phyloP scores from a whole-genome alignment of 1,140 invertebrate genomes.

The Drosophila albomicans region DNA sequence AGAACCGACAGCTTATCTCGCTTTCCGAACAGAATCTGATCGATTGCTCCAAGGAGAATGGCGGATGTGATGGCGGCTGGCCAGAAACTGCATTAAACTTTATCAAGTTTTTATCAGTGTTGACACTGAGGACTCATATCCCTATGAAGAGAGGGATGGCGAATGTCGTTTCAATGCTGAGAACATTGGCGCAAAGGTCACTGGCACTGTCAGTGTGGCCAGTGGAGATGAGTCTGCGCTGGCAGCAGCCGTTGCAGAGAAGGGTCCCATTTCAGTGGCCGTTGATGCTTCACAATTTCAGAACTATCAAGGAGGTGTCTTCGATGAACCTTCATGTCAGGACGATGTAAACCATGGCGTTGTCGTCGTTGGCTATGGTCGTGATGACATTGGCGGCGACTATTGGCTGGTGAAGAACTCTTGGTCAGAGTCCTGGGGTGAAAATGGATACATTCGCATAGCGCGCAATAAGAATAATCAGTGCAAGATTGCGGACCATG shows the following conservation, averaged over 20 bases:
- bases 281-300: constrained; percentile 20
- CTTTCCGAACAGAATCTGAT: too few species aligned
- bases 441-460: constrained; percentile 88
- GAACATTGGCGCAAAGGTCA: too few species aligned
- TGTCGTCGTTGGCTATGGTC: constrained; percentile 89
- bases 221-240: constrained; percentile 88
- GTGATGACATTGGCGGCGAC: constrained; percentile 73
- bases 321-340: constrained; percentile 87
- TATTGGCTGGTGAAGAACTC: constrained; percentile 90
- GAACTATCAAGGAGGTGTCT: constrained; percentile 28
- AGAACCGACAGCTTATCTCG: too few species aligned
- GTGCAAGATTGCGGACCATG: constrained; percentile 38
- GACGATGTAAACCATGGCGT: constrained; percentile 86
- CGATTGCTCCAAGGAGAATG: too few species aligned
- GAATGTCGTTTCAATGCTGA: too few species aligned
- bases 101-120: too few species aligned
- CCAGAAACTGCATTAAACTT: too few species aligned
- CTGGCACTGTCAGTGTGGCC: constrained; percentile 84
- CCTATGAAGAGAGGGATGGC: too few species aligned
- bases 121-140: too few species aligned
- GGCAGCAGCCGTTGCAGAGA: constrained; percentile 89
- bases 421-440: constrained; percentile 87
- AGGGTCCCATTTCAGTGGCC: constrained; percentile 73
- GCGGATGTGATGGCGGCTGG: too few species aligned
- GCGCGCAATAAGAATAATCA: constrained; percentile 85